phyloP scores from a whole-genome alignment of 1,140 invertebrate species.

The Drosophila pandora region DNA sequence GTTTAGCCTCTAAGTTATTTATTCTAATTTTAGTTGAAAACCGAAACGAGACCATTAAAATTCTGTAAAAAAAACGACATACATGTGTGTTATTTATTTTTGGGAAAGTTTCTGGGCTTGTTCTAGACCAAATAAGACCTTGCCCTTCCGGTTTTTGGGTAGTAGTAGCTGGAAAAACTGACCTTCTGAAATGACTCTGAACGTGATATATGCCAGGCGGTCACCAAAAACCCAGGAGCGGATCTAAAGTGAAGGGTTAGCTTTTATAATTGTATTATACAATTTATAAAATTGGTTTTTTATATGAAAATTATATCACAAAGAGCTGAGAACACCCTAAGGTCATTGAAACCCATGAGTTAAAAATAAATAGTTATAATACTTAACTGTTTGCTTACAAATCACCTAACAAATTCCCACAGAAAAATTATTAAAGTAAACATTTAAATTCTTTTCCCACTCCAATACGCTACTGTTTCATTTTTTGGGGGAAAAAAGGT shows the following conservation, averaged over 20 bases:
- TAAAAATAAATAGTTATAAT: constrained; percentile 4
- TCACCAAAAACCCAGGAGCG: constrained; percentile 38
- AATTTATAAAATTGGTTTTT: no score
- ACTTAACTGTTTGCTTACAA: constrained; percentile 10
- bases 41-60: constrained; percentile 44
- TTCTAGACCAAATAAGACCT: constrained; percentile 54
- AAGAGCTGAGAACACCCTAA: not conserved
- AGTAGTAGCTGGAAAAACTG: constrained; percentile 26
- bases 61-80: constrained; percentile 18
- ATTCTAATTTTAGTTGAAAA: constrained; percentile 61
- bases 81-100: constrained; percentile 17
- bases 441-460: constrained; percentile 6
- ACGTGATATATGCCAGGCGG: constrained; percentile 55
- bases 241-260: not conserved
- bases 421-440: constrained; percentile 1
- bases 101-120: constrained; percentile 49
- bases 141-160: constrained; percentile 44
- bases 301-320: not conserved
- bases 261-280: no score
- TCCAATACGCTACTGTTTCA: constrained; percentile 25
- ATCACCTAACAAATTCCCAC: constrained; percentile 12
- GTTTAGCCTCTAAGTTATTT: constrained; percentile 63
- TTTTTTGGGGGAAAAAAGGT: constrained; percentile 28
- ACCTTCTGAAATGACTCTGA: constrained; percentile 39
- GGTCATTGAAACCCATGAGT: constrained; percentile 16